Percentiles rank a stretch among this genome's conserved stretches.
Evolutionary conservation across 2,888 invertebrate genomes (phyloP).

Genomic region (Lepidochitona cinerea): DNA sequence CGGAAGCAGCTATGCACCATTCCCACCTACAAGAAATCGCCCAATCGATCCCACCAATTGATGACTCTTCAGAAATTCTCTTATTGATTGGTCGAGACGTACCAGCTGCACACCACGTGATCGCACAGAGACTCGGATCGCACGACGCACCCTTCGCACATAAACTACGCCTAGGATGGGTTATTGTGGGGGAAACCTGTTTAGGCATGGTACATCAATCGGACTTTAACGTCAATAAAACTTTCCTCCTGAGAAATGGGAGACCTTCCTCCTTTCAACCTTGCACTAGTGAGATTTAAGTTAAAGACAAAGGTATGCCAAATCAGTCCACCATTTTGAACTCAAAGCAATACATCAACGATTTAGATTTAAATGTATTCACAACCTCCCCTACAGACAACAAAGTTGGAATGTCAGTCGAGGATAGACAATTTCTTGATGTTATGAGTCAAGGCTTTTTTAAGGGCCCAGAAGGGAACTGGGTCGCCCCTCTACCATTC

Average conservation of each 20-base stretch:
- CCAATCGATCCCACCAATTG: conserved; percentile 14
- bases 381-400: neutral
- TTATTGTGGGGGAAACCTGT: conserved; percentile 21
- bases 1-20: conserved; percentile 19
- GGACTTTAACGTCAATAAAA: conserved; percentile 17
- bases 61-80: conserved; percentile 10
- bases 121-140: conserved; percentile 10
- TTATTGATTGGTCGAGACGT: conserved; percentile 19
- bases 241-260: conserved; percentile 14
- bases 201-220: conserved; percentile 18
- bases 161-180: conserved; percentile 17
- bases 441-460: conserved; percentile 20
- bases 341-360: too few relatives aligned
- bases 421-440: conserved; percentile 21
- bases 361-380: neutral
- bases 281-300: conserved; percentile 9
- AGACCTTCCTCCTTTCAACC: conserved; percentile 13
- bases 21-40: conserved; percentile 20
- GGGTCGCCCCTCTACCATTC: conserved; percentile 30
- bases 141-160: conserved; percentile 18
- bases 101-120: conserved; percentile 18
- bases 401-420: conserved; percentile 9
- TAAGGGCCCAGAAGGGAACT: conserved; percentile 18
- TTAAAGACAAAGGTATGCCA: conserved; percentile 6
- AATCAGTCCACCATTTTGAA: neutral